Base-by-base conservation (phyloP, 1,140 invertebrate genomes). In the Papilio glaucus region DNA sequence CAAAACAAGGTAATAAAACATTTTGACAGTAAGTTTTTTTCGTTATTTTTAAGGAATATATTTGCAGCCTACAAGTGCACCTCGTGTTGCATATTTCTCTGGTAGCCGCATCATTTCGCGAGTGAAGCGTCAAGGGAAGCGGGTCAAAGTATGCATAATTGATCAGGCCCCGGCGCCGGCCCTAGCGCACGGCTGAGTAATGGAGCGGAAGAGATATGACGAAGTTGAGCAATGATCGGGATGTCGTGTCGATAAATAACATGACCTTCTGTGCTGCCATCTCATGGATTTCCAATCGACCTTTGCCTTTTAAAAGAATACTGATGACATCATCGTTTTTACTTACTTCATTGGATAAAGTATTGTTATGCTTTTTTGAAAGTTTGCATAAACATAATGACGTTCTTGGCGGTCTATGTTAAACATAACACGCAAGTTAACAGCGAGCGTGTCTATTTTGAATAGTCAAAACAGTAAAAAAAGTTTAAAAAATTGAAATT, bases 131-230 rank as follows among this genome's bases (percentile, higher is more conserved):
- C 38, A 13, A 39, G 33, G 37, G 60, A 76, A 80, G 29, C 72
- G 49, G 76, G 78, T 80, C 78, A 80, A 75, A 76, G 74, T 49
- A 78, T 84, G 77, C 79, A 82, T 81, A 81, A 84, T 82, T 82
- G 75, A 82, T 81, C 70, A 60, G 49, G 67, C 62, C n/a, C n/a
- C n/a, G n/a, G n/a, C n/a, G n/a, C n/a, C 45, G 45, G 45, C 33
- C 53, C 71, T 57, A 33, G 33, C 70, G n/a, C 29, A 26, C 67
- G 8, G 18, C 42, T 75, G 63, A 76, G 74, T 82, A 84, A 84
- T 78, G 76, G 69, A 63, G 70, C 53, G 77, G 73, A 78, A 82
- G 77, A 82, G 77, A 81, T 84, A 81, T 75, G 75, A 78, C 65
- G 67, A 65, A 70, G 73, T 77, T 42, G 63, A 67, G 18, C 37